phyloP scores from a whole-genome alignment of 2,888 invertebrate genomes.

The Patella pellucida region DNA sequence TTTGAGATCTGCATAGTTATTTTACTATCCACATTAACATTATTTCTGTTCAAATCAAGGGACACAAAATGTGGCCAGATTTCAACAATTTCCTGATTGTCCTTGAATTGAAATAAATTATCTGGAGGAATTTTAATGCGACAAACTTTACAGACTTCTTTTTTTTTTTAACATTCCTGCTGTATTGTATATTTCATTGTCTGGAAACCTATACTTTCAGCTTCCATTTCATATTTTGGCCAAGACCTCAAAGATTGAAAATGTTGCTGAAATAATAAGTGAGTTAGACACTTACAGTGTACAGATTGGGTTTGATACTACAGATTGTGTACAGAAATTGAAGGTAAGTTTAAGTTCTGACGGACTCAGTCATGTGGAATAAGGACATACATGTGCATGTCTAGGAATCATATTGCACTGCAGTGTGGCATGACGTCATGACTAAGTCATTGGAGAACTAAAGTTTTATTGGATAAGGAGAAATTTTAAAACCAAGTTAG shows the following conservation, averaged over 20 bases:
- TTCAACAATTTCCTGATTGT: too few species aligned
- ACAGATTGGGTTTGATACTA: conserved; percentile 48
- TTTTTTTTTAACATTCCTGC: background rate
- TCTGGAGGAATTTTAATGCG: too few species aligned
- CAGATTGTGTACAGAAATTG: conserved; percentile 52
- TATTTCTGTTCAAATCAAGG: too few species aligned
- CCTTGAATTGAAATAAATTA: too few species aligned
- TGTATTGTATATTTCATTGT: background rate
- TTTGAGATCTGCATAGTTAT: too few species aligned
- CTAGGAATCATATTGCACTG: too few species aligned
- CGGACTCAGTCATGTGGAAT: background rate
- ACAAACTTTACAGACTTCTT: background rate
- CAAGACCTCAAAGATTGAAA: conserved; percentile 42
- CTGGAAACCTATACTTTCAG: conserved; percentile 39
- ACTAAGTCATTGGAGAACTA: too few species aligned
- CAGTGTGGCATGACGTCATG: too few species aligned
- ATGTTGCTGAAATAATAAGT: conserved; percentile 49
- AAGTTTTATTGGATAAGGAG: background rate
- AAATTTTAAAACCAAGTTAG: background rate
- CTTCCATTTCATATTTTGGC: conserved; percentile 52
- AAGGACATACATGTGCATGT: background rate
- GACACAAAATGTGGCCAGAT: too few species aligned
- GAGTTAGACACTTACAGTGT: conserved; percentile 55
- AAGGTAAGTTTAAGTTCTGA: conserved; percentile 45
- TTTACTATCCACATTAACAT: too few species aligned